Percentiles rank a stretch among this genome's conserved stretches.
Conservation (phyloP, 2,888 invertebrate species). For the Amblyteles armatorius region DNA sequence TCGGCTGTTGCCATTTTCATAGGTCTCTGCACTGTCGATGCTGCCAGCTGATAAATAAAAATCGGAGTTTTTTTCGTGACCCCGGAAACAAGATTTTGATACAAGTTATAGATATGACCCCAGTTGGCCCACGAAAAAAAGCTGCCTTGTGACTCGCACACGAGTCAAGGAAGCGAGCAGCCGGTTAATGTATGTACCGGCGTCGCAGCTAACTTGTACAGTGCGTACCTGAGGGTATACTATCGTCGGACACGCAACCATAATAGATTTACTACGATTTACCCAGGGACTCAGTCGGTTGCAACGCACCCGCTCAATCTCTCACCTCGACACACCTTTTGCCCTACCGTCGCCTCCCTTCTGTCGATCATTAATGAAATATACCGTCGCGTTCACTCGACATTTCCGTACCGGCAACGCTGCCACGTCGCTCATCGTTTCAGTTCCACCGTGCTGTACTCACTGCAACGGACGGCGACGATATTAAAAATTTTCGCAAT, state of each 20-base stretch:
- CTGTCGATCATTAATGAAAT: constrained; percentile 65
- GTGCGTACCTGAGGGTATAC: constrained; percentile 45
- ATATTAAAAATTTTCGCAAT: constrained; percentile 50
- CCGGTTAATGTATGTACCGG: constrained; percentile 25
- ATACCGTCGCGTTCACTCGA: constrained; percentile 58
- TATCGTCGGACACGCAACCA: constrained; percentile 65
- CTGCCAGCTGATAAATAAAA: neutral
- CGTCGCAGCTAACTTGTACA: constrained; percentile 37
- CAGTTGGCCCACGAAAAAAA: constrained; percentile 3
- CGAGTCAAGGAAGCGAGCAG: constrained; percentile 20
- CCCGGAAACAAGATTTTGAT: constrained; percentile 1
- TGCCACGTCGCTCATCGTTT: constrained; percentile 36
- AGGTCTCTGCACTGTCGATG: neutral
- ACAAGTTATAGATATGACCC: constrained; percentile 28
- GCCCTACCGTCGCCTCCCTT: constrained; percentile 29
- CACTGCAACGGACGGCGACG: constrained; percentile 30
- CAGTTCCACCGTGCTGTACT: constrained; percentile 4
- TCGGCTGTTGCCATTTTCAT: neutral
- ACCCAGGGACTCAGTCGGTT: constrained; percentile 45
- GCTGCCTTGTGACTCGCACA: constrained; percentile 3
- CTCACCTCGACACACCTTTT: neutral
- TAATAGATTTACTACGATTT: constrained; percentile 72
- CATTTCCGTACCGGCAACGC: constrained; percentile 41
- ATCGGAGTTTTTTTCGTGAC: neutral
- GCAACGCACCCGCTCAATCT: constrained; percentile 22